phyloP scores from a whole-genome alignment of 2,888 invertebrate species.

The Melangyna quadrimaculata region DNA sequence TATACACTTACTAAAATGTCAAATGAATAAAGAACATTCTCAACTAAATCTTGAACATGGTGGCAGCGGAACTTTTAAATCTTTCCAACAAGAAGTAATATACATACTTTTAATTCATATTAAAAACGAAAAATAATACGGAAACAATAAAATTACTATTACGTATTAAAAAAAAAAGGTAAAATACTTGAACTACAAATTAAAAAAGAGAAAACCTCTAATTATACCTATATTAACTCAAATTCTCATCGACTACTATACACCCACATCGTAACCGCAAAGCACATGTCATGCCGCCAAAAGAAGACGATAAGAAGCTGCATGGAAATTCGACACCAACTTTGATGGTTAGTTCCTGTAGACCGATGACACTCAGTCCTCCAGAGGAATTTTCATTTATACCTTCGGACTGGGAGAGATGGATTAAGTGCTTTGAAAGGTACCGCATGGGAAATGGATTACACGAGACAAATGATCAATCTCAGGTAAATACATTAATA shows the following conservation, averaged over 20 bases:
- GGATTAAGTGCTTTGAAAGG: no score
- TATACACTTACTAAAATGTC: no score
- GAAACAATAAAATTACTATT: no score
- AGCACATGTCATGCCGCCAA: not conserved
- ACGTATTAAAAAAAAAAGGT: no score
- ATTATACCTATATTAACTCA: no score
- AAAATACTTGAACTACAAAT: no score
- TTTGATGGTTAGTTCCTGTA: not conserved
- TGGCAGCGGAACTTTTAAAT: not conserved
- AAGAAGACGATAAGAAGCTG: not conserved
- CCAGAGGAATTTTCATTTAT: conserved; percentile 22
- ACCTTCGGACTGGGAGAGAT: conserved; percentile 3
- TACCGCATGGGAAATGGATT: no score
- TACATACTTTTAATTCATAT: no score
- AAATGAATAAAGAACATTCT: no score
- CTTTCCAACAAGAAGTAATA: no score
- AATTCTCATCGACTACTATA: no score
- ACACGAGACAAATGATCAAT: not conserved
- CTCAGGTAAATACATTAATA: conserved; percentile 24
- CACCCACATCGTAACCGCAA: not conserved
- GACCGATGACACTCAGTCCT: not conserved
- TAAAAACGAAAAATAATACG: not conserved
- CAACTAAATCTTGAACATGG: not conserved
- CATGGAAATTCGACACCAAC: not conserved
- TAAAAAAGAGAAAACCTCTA: no score